phyloP scores from a whole-genome alignment of 2,113 vertebrate genomes.

The Oceanites oceanicus region DNA sequence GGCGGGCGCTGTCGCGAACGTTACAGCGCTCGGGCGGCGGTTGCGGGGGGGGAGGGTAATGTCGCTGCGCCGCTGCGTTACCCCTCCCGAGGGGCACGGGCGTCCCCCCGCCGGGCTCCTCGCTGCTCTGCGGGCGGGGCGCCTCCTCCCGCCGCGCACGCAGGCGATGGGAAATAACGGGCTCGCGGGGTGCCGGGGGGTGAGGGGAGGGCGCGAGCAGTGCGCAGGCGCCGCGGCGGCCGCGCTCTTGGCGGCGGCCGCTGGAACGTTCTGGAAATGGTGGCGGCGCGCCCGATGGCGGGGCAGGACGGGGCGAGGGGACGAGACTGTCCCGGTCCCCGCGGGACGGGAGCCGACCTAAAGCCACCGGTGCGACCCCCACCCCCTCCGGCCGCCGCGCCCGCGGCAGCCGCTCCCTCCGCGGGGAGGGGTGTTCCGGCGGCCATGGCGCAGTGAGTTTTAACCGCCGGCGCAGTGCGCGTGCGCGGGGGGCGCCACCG shows the following conservation, averaged over 20 bases:
- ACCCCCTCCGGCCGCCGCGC: rapidly evolving
- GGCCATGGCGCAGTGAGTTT: constrained; percentile 68
- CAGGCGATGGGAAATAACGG: background rate
- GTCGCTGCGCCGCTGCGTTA: background rate
- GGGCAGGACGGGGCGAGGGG: background rate
- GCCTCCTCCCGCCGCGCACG: too few species aligned
- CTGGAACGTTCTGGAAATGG: constrained; percentile 74
- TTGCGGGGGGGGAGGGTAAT: background rate
- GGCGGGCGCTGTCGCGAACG: background rate
- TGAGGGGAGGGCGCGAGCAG: background rate
- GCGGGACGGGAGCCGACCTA: background rate
- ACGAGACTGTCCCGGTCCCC: background rate
- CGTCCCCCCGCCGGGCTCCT: background rate
- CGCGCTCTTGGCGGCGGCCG: background rate
- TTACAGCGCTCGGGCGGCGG: background rate
- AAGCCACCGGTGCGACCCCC: rapidly evolving
- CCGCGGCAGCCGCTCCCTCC: background rate
- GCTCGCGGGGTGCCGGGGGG: background rate
- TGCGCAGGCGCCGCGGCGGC: background rate
- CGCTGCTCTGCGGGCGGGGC: background rate
- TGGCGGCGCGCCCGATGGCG: background rate
- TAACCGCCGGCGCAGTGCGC: background rate
- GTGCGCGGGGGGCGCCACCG: background rate
- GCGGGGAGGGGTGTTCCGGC: background rate
- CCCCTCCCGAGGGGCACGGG: background rate